A percentile compares a stretch with the other conserved stretches of the same genome.
phyloP scores from a whole-genome alignment of 2,888 invertebrate genomes.

The Timema podura region DNA sequence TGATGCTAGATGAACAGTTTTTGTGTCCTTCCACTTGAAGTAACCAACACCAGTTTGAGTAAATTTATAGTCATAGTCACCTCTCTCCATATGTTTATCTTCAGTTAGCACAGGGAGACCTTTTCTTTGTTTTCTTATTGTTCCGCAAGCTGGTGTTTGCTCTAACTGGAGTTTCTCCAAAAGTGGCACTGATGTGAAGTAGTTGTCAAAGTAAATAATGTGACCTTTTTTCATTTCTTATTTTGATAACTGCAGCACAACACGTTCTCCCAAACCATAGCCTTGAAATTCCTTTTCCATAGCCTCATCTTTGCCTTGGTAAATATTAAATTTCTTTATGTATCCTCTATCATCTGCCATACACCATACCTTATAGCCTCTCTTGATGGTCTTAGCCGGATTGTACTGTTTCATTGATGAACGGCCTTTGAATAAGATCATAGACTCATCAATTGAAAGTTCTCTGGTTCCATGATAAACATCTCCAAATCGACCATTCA shows the following conservation, averaged over 20 bases:
- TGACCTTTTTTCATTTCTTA: constrained; percentile 28
- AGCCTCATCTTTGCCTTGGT: constrained; percentile 13
- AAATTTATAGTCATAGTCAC: constrained; percentile 18
- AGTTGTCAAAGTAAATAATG: constrained; percentile 27
- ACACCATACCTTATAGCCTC: constrained; percentile 31
- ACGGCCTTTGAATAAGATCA: constrained; percentile 23
- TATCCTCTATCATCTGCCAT: constrained; percentile 31
- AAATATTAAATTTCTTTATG: constrained; percentile 32
- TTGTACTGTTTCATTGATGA: constrained; percentile 31
- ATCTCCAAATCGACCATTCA: constrained; percentile 24
- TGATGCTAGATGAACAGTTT: constrained; percentile 27
- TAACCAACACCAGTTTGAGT: constrained; percentile 23
- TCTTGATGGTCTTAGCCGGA: constrained; percentile 35
- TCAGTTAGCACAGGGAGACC: constrained; percentile 19
- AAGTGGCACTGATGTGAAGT: constrained; percentile 28
- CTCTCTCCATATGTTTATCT: constrained; percentile 18
- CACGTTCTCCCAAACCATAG: constrained; percentile 18
- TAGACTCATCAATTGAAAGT: constrained; percentile 24
- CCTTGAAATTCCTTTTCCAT: too few species aligned
- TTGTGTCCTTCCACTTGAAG: constrained; percentile 32
- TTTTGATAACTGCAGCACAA: constrained; percentile 33
- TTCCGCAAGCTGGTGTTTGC: constrained; percentile 31
- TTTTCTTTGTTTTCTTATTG: constrained; percentile 28
- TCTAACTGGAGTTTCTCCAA: constrained; percentile 31
- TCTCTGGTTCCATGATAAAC: constrained; percentile 25